A percentile compares a stretch with the other conserved stretches of the same genome.
phyloP scores from a whole-genome alignment of 2,888 invertebrate species.

The Yponomeuta evonymella region DNA sequence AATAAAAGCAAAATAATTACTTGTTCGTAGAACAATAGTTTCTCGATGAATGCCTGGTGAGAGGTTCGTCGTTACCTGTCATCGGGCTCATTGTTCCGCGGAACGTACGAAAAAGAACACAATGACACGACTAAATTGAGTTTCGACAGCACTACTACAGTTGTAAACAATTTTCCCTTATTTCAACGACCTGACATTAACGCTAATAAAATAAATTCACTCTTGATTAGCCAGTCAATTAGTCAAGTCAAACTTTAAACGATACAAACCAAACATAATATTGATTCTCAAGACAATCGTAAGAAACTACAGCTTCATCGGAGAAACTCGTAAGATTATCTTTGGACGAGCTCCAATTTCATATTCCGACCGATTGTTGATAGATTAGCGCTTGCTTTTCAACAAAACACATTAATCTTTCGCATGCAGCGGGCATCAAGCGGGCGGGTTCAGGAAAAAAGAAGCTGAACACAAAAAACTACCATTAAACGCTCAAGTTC shows the following conservation, averaged over 20 bases:
- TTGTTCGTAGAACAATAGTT: neutral
- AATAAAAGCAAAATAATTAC: slow-evolving; percentile 1
- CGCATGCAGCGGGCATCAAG: slow-evolving; percentile 18
- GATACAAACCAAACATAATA: no score
- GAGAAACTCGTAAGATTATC: neutral
- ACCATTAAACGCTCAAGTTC: neutral
- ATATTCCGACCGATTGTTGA: slow-evolving; percentile 29
- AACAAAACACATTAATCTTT: slow-evolving; percentile 41
- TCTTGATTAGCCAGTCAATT: no score
- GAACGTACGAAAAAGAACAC: neutral
- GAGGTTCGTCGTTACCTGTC: neutral
- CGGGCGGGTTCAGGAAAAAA: neutral
- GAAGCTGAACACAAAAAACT: neutral
- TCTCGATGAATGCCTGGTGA: neutral
- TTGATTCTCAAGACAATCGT: neutral
- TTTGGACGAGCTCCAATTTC: slow-evolving; percentile 39
- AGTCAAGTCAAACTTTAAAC: no score
- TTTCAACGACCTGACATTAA: neutral
- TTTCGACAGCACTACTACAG: neutral
- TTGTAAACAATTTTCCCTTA: neutral
- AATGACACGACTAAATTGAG: neutral
- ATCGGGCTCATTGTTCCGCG: neutral
- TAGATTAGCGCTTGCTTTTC: slow-evolving; percentile 37
- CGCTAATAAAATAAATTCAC: no score
- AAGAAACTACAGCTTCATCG: slow-evolving; percentile 27